A percentile compares a stretch with the other conserved stretches of the same genome.
Evolutionary conservation across 2,888 invertebrate genomes (phyloP).

Genomic region (Andricus curvator): DNA sequence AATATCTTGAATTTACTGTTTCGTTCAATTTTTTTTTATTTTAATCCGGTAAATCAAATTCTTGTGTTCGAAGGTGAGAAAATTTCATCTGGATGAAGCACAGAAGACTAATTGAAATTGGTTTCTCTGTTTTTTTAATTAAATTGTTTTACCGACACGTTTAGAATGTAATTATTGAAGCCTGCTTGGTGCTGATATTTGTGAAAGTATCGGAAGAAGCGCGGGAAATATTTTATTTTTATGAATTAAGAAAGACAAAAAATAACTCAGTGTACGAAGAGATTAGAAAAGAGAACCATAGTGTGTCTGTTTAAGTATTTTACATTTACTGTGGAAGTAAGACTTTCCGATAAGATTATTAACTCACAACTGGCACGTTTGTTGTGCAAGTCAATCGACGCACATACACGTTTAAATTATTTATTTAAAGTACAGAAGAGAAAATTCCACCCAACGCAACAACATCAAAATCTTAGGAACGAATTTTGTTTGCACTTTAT

Average conservation of each 20-base stretch:
- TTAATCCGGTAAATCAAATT: no score
- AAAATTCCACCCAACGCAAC: background rate
- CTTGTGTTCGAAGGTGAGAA: no score
- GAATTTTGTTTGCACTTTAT: constrained; percentile 18
- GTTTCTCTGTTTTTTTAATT: background rate
- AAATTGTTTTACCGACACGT: background rate
- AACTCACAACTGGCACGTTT: constrained; percentile 9
- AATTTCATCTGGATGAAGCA: no score
- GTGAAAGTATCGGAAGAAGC: background rate
- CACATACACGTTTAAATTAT: constrained; percentile 5
- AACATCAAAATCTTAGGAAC: background rate
- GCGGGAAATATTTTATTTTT: background rate
- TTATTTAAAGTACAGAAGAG: constrained; percentile 5
- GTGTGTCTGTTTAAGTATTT: constrained; percentile 16
- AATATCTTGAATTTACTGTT: no score
- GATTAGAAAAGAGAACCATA: constrained; percentile 12
- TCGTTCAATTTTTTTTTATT: no score
- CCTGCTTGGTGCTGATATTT: background rate
- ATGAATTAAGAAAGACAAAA: constrained; percentile 15
- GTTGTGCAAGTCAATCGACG: constrained; percentile 5
- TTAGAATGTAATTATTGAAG: background rate
- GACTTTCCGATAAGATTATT: constrained; percentile 1
- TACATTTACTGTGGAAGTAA: background rate
- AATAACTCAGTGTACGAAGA: constrained; percentile 21
- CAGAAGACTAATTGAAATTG: no score